Evolutionary conservation across 2,888 invertebrate species (phyloP), one percentile per base, ranked within the genome.

Genomic region (Chloroclystis v-ata): DNA sequence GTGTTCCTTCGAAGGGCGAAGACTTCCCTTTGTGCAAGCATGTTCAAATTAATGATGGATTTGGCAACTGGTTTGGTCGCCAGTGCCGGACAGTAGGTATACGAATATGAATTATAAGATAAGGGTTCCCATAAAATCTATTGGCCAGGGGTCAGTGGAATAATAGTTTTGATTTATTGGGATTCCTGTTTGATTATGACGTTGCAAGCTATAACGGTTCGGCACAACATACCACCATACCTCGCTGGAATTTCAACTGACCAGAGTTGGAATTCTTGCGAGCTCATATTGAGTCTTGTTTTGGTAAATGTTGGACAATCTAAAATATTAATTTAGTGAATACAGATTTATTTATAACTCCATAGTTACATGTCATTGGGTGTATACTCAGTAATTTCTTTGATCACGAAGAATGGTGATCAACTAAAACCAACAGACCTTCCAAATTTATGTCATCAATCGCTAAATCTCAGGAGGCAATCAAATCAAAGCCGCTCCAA

Each of bases 21-120:
- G 69, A 67, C 71, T 72, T 65, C 72, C 78, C 75, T 78, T 83
- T 80, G 76, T 76, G 56, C 68, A 59, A 64, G 50, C 68, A 60
- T 71, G 73, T 71, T 69, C 70, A 65, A 67, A 75, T 75, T 78
- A 76, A 78, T 77, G 74, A 80, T 68, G 68, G 65, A 75, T 76
- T 75, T 76, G 67, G 71, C 75, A 72, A 80, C 81, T 77, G 82
- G 80, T 79, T 76, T 59, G 67, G 61, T 68, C 63, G 69, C 72
- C 65, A 63, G 56, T 52, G 41, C 42, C 47, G 67, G 69, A 60
- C 63, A 64, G 68, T 70, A 11, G 69, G 67, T 77, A 82, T 72
- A 75, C 78, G 72, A 75, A 72, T 85, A 85, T 85, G 84, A 85
- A 82, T 82, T 85, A 85, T 83, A 77, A 75, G 70, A 65, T 67